phyloP scores from a whole-genome alignment of 2,113 vertebrate genomes.

The Amblyopsis rosae region DNA sequence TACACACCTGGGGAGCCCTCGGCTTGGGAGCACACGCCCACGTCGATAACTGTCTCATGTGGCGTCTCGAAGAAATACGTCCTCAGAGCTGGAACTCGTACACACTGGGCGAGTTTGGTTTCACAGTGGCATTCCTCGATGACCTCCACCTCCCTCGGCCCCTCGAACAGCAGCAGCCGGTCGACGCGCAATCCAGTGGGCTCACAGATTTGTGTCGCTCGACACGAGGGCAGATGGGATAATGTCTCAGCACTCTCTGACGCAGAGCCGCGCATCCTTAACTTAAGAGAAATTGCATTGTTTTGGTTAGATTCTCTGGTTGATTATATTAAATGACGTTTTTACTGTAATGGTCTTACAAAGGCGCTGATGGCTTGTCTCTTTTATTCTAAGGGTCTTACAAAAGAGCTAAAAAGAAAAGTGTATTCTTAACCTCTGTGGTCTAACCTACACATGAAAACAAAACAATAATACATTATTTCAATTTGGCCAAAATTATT shows the following conservation, averaged over 20 bases:
- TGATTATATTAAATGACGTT: background rate
- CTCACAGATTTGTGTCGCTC: slow-evolving; percentile 60
- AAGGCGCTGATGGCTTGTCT: background rate
- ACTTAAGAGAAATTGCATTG: slow-evolving; percentile 24
- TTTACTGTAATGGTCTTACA: background rate
- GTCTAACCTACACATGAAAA: no score
- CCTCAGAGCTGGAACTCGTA: slow-evolving; percentile 72
- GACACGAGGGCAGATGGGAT: slow-evolving; percentile 58
- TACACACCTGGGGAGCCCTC: slow-evolving; percentile 59
- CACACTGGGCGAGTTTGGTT: slow-evolving; percentile 55
- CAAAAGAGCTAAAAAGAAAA: no score
- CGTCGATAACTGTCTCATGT: slow-evolving; percentile 71
- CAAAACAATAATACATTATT: no score
- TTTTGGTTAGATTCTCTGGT: background rate
- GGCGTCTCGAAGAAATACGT: slow-evolving; percentile 78
- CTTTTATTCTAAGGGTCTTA: background rate
- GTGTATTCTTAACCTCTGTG: no score
- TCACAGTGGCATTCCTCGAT: slow-evolving; percentile 77
- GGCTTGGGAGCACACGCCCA: slow-evolving; percentile 75
- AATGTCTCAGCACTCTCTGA: background rate
- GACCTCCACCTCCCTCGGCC: slow-evolving; percentile 71
- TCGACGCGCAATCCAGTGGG: slow-evolving; percentile 66
- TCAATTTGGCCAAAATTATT: no score
- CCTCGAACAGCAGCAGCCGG: slow-evolving; percentile 67
- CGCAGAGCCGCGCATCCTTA: slow-evolving; percentile 15